Conservation (phyloP, 1,140 invertebrate species). For the Pogonognathellus flavescens region DNA sequence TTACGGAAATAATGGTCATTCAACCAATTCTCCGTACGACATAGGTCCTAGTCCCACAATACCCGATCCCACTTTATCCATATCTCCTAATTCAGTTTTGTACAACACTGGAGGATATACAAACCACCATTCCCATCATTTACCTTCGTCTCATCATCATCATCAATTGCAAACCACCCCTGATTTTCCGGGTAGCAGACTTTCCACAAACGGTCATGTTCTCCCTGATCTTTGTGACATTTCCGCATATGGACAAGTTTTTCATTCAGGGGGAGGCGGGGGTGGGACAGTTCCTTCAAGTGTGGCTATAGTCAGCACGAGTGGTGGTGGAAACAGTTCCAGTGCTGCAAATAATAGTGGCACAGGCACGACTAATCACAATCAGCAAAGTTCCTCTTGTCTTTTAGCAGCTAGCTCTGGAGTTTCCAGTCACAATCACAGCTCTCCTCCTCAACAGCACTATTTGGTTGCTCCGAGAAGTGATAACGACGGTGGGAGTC, state of each 20-base stretch:
- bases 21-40: slow-evolving; percentile 61
- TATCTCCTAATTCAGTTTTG: slow-evolving; percentile 61
- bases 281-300: slow-evolving; percentile 16
- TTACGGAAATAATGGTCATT: slow-evolving; percentile 22
- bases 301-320: not conserved
- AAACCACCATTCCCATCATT: slow-evolving; percentile 3
- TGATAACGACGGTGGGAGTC: slow-evolving; percentile 30
- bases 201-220: slow-evolving; percentile 31
- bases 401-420: slow-evolving; percentile 33
- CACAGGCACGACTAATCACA: slow-evolving; percentile 7
- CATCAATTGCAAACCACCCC: slow-evolving; percentile 68
- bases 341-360: slow-evolving; percentile 49
- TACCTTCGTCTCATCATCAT: slow-evolving; percentile 69
- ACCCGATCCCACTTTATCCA: slow-evolving; percentile 59
- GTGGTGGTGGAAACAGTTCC: slow-evolving; percentile 22
- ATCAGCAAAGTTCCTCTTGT: slow-evolving; percentile 58
- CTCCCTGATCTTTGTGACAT: slow-evolving; percentile 61
- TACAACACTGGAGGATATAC: slow-evolving; percentile 50
- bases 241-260: slow-evolving; percentile 54
- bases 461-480: slow-evolving; percentile 33
- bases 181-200: slow-evolving; percentile 48
- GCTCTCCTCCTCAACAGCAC: slow-evolving; percentile 16
- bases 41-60: slow-evolving; percentile 65
- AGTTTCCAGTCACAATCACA: slow-evolving; percentile 34
- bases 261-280: slow-evolving; percentile 1